Percentiles rank a stretch among this genome's conserved stretches.
Evolutionary conservation across 2,888 invertebrate species (phyloP).

Genomic region (Gortyna flavago): DNA sequence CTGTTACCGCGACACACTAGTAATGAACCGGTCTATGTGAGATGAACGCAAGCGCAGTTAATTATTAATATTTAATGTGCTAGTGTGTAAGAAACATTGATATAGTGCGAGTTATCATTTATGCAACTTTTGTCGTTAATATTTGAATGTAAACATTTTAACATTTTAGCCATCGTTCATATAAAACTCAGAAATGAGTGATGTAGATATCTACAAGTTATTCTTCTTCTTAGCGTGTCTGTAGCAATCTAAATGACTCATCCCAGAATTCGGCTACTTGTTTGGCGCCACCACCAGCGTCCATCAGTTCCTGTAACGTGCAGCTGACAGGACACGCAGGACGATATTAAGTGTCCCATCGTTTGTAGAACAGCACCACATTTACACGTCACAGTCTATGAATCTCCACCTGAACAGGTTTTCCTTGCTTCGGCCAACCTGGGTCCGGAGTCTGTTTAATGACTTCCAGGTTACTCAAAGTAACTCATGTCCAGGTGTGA

Average conservation of each 20-base stretch:
- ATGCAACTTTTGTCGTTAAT: neutral
- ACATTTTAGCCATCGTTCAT: neutral
- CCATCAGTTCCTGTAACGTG: no score
- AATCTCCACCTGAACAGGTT: neutral
- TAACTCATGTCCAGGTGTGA: neutral
- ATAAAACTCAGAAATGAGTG: neutral
- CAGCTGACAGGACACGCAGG: no score
- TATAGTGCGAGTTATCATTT: neutral
- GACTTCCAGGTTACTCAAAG: neutral
- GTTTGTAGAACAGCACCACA: neutral
- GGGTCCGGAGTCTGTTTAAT: neutral
- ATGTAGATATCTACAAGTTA: neutral
- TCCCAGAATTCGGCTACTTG: no score
- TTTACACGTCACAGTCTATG: neutral
- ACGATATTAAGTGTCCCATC: no score
- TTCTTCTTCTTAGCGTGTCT: no score
- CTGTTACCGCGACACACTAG: constrained; percentile 66
- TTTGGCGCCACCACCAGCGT: no score
- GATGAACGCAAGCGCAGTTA: constrained; percentile 34
- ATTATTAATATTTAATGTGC: neutral
- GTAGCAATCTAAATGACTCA: no score
- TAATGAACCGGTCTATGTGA: constrained; percentile 63
- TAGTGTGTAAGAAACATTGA: neutral
- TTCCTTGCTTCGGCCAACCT: neutral
- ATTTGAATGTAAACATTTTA: neutral